phyloP scores from a whole-genome alignment of 2,797 vertebrate species.

The Enoplosus armatus region DNA sequence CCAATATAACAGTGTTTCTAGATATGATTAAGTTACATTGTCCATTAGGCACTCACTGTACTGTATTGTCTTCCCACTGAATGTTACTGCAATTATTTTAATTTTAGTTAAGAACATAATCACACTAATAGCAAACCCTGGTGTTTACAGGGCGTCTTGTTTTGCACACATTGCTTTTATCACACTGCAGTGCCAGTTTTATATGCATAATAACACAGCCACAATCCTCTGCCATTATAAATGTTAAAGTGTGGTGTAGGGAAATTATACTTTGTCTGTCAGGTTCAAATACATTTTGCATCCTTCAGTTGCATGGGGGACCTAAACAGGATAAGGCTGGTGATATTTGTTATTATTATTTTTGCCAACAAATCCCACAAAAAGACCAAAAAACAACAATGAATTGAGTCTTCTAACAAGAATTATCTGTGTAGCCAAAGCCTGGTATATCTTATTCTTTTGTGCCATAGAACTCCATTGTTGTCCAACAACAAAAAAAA shows the following conservation, averaged over 20 bases:
- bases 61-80: not conserved
- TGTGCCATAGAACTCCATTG: not conserved
- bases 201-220: not conserved
- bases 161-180: not conserved
- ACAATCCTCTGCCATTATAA: not conserved
- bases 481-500: not conserved
- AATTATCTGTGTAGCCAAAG: not conserved
- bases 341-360: not conserved
- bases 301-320: not conserved
- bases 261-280: not conserved
- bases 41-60: not conserved
- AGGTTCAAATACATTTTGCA: not conserved
- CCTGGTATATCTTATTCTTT: not conserved
- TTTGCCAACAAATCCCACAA: not conserved
- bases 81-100: not conserved
- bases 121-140: not conserved
- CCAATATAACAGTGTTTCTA: not conserved
- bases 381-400: not conserved
- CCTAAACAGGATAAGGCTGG: not conserved
- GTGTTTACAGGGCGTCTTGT: not conserved
- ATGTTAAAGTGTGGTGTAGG: not conserved
- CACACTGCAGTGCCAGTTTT: not conserved
- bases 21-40: not conserved
- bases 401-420: not conserved
- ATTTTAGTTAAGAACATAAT: slow-evolving; percentile 12